Percentiles rank a stretch among this genome's conserved stretches.
Conservation (phyloP, 2,113 vertebrate genomes). For the Electrona antarctica region DNA sequence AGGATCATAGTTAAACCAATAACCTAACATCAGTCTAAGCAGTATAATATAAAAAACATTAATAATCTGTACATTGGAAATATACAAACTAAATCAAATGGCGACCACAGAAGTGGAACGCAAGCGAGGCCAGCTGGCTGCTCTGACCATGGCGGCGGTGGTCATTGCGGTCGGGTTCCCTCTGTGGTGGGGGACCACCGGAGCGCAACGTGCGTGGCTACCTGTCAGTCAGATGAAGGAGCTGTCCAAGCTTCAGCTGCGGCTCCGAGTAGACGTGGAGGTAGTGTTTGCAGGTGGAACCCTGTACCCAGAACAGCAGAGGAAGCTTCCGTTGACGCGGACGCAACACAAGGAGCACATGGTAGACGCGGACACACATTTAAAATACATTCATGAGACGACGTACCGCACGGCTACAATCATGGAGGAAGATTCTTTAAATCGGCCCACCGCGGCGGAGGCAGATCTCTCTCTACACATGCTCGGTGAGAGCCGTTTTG, state of each 20-base stretch:
- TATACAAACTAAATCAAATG: constrained; percentile 55
- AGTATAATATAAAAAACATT: too few species aligned
- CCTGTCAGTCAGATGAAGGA: constrained; percentile 86
- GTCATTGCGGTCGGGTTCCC: constrained; percentile 89
- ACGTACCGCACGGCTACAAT: constrained; percentile 83
- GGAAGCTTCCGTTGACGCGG: constrained; percentile 82
- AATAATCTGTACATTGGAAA: too few species aligned
- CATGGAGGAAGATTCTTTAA: constrained; percentile 86
- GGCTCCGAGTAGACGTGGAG: constrained; percentile 84
- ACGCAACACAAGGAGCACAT: constrained; percentile 80
- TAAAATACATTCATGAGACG: constrained; percentile 83
- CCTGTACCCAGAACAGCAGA: constrained; percentile 83
- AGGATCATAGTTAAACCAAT: too few species aligned
- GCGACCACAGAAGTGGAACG: constrained; percentile 82
- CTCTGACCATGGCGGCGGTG: constrained; percentile 87
- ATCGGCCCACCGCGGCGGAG: constrained; percentile 75
- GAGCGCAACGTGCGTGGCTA: constrained; percentile 91
- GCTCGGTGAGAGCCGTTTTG: constrained; percentile 76
- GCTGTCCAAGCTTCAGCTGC: constrained; percentile 86
- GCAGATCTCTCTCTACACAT: constrained; percentile 80
- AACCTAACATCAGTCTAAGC: too few species aligned
- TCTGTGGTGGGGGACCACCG: constrained; percentile 95
- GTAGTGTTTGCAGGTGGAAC: constrained; percentile 88
- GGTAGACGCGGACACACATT: constrained; percentile 78
- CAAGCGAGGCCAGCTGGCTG: constrained; percentile 85